These are phyloP conservation scores for Sebastes kiyomatsui DNA, from an alignment of 2,797 vertebrate species.

Conservation along the genomic window DNA sequence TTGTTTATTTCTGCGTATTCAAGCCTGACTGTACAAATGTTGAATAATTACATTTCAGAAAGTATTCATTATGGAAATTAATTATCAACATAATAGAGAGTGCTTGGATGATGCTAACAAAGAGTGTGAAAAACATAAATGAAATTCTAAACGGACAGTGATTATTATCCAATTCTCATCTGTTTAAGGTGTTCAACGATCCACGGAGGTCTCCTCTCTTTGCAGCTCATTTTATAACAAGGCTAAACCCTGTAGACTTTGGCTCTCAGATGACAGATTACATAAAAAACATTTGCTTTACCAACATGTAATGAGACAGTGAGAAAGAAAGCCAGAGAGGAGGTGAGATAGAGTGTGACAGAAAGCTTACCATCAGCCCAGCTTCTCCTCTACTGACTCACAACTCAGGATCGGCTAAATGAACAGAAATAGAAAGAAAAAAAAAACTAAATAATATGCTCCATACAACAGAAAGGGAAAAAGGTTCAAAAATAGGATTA, in stretches of 20 bases:
- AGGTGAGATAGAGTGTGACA: conserved; percentile 27
- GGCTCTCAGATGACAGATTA: conserved; percentile 20
- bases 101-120: conserved; percentile 45
- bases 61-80: conserved; percentile 55
- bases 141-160: conserved; percentile 40
- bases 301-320: conserved; percentile 20
- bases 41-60: conserved; percentile 78
- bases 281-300: conserved; percentile 18
- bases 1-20: neutral
- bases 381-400: conserved; percentile 82
- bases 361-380: conserved; percentile 83
- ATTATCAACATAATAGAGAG: conserved; percentile 42
- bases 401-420: conserved; percentile 76
- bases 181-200: conserved; percentile 22
- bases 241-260: conserved; percentile 15
- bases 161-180: conserved; percentile 24
- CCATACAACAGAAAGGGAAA: neutral
- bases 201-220: conserved; percentile 6
- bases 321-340: conserved; percentile 16
- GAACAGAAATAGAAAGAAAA: conserved; percentile 53
- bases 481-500: neutral
- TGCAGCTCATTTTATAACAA: conserved; percentile 25
- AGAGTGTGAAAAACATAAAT: conserved; percentile 55
- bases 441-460: conserved; percentile 29
- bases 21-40: neutral